Percentiles rank a stretch among this genome's conserved stretches.
phyloP scores from a whole-genome alignment of 2,113 vertebrate species.

The Zosterops hypoxanthus region DNA sequence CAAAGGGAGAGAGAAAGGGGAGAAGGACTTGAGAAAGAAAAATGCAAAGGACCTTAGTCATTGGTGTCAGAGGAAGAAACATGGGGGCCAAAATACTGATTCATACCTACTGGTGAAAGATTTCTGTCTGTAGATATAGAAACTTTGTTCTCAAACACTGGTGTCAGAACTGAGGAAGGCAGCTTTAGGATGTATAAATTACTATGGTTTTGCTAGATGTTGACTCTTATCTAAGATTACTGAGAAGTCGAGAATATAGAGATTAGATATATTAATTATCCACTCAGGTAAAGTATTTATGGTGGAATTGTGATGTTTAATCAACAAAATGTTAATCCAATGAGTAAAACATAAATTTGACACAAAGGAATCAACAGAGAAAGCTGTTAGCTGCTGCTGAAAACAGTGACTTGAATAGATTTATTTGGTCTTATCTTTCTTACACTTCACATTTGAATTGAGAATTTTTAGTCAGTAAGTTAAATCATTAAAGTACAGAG shows the following conservation, averaged over 20 bases:
- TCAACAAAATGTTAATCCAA: background rate
- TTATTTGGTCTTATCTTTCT: background rate
- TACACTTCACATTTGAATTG: background rate
- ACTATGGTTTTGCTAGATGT: background rate
- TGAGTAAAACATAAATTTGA: background rate
- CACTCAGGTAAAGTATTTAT: background rate
- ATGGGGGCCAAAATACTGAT: background rate
- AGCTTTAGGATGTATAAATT: background rate
- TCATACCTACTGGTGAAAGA: background rate
- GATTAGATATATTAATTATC: background rate
- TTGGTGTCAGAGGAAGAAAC: background rate
- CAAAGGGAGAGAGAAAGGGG: background rate
- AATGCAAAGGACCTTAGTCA: background rate
- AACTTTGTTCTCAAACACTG: background rate
- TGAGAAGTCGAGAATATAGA: background rate
- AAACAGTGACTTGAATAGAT: background rate
- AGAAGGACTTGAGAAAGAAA: background rate
- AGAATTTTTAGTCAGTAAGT: background rate
- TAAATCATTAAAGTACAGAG: background rate
- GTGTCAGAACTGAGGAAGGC: background rate
- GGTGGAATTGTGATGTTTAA: background rate
- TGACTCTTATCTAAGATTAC: background rate
- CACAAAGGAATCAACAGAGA: background rate
- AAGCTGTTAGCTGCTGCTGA: background rate
- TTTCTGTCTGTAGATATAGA: background rate